Percentiles rank a stretch among this genome's conserved stretches.
Conservation (phyloP, 2,797 vertebrate genomes). For the Enteromius argenteus region DNA sequence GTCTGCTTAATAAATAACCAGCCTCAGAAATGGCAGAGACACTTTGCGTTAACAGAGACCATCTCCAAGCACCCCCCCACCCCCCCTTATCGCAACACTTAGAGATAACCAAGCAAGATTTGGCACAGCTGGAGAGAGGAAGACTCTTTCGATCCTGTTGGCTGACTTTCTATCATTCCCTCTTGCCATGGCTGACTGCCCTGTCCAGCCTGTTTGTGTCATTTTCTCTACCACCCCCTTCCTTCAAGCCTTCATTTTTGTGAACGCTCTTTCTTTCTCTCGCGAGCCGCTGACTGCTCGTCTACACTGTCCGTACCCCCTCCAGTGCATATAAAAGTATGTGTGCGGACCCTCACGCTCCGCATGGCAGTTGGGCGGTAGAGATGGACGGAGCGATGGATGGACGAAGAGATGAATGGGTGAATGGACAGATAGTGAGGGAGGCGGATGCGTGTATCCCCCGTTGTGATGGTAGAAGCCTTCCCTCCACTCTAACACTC, state of each 20-base stretch:
- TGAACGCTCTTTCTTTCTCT: constrained; percentile 35
- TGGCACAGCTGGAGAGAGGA: constrained; percentile 64
- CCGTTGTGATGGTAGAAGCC: constrained; percentile 63
- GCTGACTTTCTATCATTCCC: constrained; percentile 59
- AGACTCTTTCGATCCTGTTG: constrained; percentile 51
- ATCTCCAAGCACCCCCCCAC: constrained; percentile 33
- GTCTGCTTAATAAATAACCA: constrained; percentile 69
- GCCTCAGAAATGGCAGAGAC: constrained; percentile 58
- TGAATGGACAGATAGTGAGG: constrained; percentile 49
- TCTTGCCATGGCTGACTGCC: constrained; percentile 65
- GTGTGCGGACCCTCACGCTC: constrained; percentile 40
- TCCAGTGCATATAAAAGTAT: constrained; percentile 20
- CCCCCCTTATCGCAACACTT: constrained; percentile 54
- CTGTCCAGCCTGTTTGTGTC: constrained; percentile 62
- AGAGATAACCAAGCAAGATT: constrained; percentile 63
- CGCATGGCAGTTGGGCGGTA: constrained; percentile 40
- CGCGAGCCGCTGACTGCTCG: constrained; percentile 27
- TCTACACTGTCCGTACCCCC: constrained; percentile 44
- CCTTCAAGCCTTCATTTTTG: constrained; percentile 33
- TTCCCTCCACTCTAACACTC: constrained; percentile 68
- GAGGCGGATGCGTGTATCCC: constrained; percentile 48
- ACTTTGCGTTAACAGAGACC: constrained; percentile 59
- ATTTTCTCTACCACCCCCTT: constrained; percentile 32
- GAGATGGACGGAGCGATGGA: constrained; percentile 36
- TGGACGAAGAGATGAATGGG: constrained; percentile 17